Evolutionary conservation across 2,888 invertebrate genomes (phyloP).

Genomic region (Leptinotarsa peninsularis): DNA sequence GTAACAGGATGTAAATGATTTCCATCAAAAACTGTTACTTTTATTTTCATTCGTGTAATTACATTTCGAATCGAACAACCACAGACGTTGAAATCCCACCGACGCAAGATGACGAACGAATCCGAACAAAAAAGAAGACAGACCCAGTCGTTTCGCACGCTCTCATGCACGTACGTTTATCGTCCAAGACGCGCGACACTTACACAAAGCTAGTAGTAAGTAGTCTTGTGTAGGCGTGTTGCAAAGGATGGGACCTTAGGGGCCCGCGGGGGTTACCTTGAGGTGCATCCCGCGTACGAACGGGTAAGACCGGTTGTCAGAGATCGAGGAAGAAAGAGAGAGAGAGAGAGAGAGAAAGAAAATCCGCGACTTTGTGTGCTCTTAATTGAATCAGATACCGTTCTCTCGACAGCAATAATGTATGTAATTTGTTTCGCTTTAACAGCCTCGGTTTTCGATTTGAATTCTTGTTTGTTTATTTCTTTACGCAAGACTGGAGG

Average conservation of each 20-base stretch:
- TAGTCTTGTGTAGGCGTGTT: constrained; percentile 5
- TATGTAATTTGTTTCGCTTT: constrained; percentile 39
- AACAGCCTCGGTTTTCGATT: constrained; percentile 34
- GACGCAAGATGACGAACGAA: neutral
- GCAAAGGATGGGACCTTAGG: neutral
- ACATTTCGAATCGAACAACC: too few relatives aligned
- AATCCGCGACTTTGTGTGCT: constrained; percentile 29
- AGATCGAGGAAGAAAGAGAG: constrained; percentile 15
- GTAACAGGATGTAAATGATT: too few relatives aligned
- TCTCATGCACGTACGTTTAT: neutral
- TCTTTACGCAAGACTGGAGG: constrained; percentile 8
- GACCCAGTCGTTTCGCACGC: neutral
- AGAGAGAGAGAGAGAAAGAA: constrained; percentile 27
- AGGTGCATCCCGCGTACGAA: constrained; percentile 10
- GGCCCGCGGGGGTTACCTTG: constrained; percentile 27
- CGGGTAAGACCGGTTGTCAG: constrained; percentile 20
- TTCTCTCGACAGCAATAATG: constrained; percentile 39
- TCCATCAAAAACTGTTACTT: too few relatives aligned
- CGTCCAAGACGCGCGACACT: neutral
- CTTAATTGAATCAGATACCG: constrained; percentile 43
- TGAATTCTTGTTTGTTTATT: constrained; percentile 25
- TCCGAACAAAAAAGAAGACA: neutral
- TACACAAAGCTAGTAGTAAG: constrained; percentile 1
- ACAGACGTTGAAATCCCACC: neutral
- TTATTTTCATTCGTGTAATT: too few relatives aligned